Evolutionary conservation across 92 coral and sea anemone species (phyloP).

Genomic region (Micromussa lordhowensis): DNA sequence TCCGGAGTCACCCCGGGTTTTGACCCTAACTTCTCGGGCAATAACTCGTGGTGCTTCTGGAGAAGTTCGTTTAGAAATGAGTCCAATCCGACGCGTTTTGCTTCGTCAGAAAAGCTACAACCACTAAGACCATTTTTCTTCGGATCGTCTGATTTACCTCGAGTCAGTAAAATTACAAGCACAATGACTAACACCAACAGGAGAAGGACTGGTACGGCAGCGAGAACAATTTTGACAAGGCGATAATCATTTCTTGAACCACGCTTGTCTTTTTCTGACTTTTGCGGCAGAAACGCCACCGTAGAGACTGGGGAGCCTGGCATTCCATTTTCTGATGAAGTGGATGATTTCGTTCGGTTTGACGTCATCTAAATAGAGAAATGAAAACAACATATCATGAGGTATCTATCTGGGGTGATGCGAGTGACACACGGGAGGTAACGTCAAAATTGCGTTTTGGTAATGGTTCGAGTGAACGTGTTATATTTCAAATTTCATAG

Average conservation of each 20-base stretch:
- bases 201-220: constrained; percentile 33
- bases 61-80: constrained; percentile 64
- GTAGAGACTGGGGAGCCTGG: constrained; percentile 28
- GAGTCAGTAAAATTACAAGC: constrained; percentile 29
- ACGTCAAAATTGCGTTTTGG: too few relatives aligned
- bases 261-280: constrained; percentile 1
- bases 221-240: constrained; percentile 11
- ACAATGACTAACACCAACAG: constrained; percentile 37
- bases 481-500: too few relatives aligned
- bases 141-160: constrained; percentile 11
- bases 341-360: constrained; percentile 3
- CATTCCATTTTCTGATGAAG: constrained; percentile 32
- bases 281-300: constrained; percentile 30
- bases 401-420: too few relatives aligned
- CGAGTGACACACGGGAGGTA: too few relatives aligned
- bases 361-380: constrained; percentile 30
- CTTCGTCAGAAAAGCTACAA: constrained; percentile 64
- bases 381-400: background rate
- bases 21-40: constrained; percentile 39
- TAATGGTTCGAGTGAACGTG: too few relatives aligned
- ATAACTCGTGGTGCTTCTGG: constrained; percentile 32
- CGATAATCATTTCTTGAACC: background rate
- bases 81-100: constrained; percentile 55
- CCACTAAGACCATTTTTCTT: constrained; percentile 12
- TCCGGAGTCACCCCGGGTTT: constrained; percentile 36